Evolutionary conservation across 2,888 invertebrate species (phyloP).

Genomic region (Penaeus monodon): DNA sequence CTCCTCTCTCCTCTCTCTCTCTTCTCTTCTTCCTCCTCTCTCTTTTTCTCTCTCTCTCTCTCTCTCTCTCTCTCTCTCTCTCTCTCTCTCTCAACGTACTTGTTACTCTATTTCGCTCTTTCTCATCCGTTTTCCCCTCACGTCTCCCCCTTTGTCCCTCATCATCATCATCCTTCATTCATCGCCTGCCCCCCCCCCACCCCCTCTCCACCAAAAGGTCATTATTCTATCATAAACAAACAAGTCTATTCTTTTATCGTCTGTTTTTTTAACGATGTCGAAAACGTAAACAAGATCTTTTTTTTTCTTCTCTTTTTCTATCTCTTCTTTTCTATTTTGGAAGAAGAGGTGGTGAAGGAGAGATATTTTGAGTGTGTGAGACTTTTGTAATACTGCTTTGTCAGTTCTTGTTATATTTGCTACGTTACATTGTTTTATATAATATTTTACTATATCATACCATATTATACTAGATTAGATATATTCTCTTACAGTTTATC

Average conservation of each 20-base stretch:
- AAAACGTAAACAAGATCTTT: too few relatives aligned
- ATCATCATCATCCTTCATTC: background rate
- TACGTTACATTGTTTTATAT: too few relatives aligned
- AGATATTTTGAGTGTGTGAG: too few relatives aligned
- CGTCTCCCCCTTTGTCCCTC: background rate
- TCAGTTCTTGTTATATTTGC: too few relatives aligned
- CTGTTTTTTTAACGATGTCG: background rate
- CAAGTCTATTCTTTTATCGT: background rate
- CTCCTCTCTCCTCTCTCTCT: background rate
- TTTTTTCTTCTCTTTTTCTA: background rate
- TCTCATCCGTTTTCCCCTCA: background rate
- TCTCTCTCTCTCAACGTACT: background rate
- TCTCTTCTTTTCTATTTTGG: background rate
- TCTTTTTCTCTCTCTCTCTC: background rate
- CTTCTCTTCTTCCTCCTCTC: background rate
- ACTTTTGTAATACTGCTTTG: too few relatives aligned
- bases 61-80: background rate
- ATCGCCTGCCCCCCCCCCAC: background rate
- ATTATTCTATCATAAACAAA: background rate
- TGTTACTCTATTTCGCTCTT: background rate
- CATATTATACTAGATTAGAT: too few relatives aligned
- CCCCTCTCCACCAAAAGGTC: background rate
- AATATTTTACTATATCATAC: too few relatives aligned
- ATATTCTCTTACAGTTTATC: too few relatives aligned
- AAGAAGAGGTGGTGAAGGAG: too few relatives aligned